These are phyloP conservation scores for Centropus unirufus DNA, from an alignment of 2,113 vertebrate genomes.

Conservation along the genomic window DNA sequence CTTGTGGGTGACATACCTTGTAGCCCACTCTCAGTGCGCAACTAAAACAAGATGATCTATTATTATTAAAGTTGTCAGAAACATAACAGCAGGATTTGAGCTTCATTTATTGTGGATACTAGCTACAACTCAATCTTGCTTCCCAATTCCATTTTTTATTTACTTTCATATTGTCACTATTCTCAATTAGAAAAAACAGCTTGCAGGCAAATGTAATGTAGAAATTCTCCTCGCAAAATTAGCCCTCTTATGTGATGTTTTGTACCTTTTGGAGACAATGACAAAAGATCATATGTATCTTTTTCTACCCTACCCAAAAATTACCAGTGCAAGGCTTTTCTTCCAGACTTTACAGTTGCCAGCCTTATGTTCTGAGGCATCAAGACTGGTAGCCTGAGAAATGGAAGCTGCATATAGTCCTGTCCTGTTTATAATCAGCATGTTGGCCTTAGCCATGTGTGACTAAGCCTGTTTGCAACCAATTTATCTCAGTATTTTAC, in stretches of 20 bases:
- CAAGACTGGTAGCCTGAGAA: neutral
- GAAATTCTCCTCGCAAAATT: neutral
- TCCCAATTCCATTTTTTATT: slow-evolving; percentile 49
- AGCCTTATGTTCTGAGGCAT: neutral
- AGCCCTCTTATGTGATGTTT: neutral
- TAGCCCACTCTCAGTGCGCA: slow-evolving; percentile 47
- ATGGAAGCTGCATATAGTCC: neutral
- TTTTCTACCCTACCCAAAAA: neutral
- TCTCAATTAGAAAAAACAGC: slow-evolving; percentile 31
- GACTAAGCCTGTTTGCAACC: slow-evolving; percentile 36
- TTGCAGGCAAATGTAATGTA: slow-evolving; percentile 2
- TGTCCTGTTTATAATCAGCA: neutral
- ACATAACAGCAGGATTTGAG: slow-evolving; percentile 2
- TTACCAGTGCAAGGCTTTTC: neutral
- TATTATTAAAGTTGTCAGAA: slow-evolving; percentile 48
- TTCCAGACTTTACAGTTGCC: neutral
- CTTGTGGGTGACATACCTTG: slow-evolving; percentile 68
- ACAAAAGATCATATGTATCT: neutral
- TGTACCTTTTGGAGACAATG: neutral
- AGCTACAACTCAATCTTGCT: slow-evolving; percentile 12
- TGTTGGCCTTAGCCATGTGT: neutral
- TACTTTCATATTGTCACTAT: slow-evolving; percentile 39
- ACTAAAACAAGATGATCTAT: slow-evolving; percentile 67
- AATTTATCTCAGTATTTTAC: slow-evolving; percentile 48
- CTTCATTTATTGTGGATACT: slow-evolving; percentile 1